Evolutionary conservation across 2,888 invertebrate genomes (phyloP), one percentile per base, ranked within the genome.

Genomic region (Deilephila elpenor): DNA sequence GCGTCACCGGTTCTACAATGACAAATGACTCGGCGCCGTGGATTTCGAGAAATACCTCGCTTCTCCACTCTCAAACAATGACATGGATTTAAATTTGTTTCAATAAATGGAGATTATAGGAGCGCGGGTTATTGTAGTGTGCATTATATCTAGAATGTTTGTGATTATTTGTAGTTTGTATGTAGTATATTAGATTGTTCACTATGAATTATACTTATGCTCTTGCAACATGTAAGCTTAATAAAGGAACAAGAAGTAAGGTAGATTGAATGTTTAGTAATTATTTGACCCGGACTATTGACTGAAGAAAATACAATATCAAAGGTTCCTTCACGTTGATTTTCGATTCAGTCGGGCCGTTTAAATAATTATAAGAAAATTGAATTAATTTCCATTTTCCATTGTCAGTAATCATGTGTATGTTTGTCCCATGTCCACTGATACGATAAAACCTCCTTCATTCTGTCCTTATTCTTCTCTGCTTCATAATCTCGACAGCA

Each of bases 21-120:
- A 94, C 86, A 90, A 93, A 93, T 93, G 93, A 92, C 90, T 83
- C 78, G 75, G 77, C 82, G 82, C 81, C 82, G 81, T 81, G 88
- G 88, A 88, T 91, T 89, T 86, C 84, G 85, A 89, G 90, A 91
- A 90, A 90, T 90, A 90, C 86, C 85, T 84, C 88, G 82, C 81
- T 86, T 83, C 84, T 83, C 79, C 78, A 79, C 75, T 76, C 85
- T 86, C 87, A 90, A 86, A 89, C 89, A 89, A 88, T 88, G 84
- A 87, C 84, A 51, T 67, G 51, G 67, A 67, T 67, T 67, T 67
- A 51, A 67, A 67, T 20, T 44, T 84, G 84, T 89, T 88, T 86
- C 88, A 90, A 89, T 88, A 88, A 82, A 79, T 84, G 86, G 89
- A 88, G 67, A 67, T 67, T 51, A 51, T 51, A 6, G 20, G 17